Evolutionary conservation across 2,888 invertebrate genomes (phyloP), one percentile per base, ranked within the genome.

Genomic region (Agonopterix heracliana): DNA sequence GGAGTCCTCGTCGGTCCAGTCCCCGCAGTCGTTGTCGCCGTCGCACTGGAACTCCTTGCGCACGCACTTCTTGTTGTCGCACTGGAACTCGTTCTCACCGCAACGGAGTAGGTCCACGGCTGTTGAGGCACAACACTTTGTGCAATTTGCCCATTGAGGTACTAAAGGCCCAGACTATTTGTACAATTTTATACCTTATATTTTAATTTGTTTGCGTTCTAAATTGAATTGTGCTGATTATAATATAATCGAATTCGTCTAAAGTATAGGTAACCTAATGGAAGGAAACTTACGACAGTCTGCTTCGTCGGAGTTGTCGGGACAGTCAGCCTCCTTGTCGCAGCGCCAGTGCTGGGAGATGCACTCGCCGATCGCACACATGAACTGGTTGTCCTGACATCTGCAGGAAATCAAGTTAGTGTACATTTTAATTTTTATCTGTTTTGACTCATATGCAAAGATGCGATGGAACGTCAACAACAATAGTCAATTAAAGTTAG

Each of bases 21-120:
- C 96, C 0, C 94, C 95, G 64, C 96, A 96, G 68, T 96, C 96
- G 66, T 95, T 94, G 66, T 96, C 95, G 0, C 94, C 94, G 60
- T 96, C 96, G 68, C 96, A 96, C 54, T 92, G 92, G 69, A 94
- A 96, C 52, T 93, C 91, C 60, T 90, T 90, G 40, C 93, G 89
- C 44, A 96, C 92, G 72, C 96, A 96, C 49, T 92, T 90, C 34
- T 90, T 90, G 66, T 92, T 92, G 51, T 90, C 83, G 66, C 95
- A 96, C 72, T 93, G 93, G 56, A 95, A 93, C 67, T 95, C 94
- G 8, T 91, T 91, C 52, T 93, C 92, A 10, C 91, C 92, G 66
- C 95, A 95, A 43, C 90, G 89, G 11, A 92, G 86, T 4, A 92
- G 67, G 38, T 87, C 87, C 35, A 84, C 61, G 12, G 82, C 87